These are phyloP conservation scores for Oscarella lobularis DNA, from an alignment of 37 sponge, comb jelly and placozoan species.

Conservation along the genomic window DNA sequence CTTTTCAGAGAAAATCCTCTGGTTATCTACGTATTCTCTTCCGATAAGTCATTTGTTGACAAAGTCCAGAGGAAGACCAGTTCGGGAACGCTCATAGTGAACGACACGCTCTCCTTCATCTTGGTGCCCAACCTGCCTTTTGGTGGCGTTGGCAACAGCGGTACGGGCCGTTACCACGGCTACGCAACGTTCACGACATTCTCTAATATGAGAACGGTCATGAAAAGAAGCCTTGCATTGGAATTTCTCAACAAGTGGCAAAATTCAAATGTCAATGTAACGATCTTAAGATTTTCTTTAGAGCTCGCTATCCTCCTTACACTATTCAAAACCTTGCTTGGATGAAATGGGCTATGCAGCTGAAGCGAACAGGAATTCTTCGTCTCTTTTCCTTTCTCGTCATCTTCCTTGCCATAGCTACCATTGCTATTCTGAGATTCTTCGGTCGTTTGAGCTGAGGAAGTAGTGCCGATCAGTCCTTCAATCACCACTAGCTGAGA, in stretches of 20 bases:
- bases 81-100: slow-evolving; percentile 49
- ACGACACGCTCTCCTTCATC: slow-evolving; percentile 45
- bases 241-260: too few relatives aligned
- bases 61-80: slow-evolving; percentile 31
- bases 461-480: too few relatives aligned
- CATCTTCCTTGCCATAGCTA: too few relatives aligned
- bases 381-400: too few relatives aligned
- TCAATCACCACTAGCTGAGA: too few relatives aligned
- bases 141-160: slow-evolving; percentile 99
- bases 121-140: slow-evolving; percentile 65
- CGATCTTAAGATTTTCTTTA: neutral
- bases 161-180: slow-evolving; percentile 82
- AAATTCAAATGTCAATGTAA: too few relatives aligned
- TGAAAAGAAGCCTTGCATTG: too few relatives aligned
- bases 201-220: slow-evolving; percentile 64
- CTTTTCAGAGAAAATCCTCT: slow-evolving; percentile 88
- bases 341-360: neutral
- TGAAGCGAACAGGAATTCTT: too few relatives aligned
- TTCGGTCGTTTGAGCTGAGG: too few relatives aligned
- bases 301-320: neutral
- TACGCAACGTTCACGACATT: slow-evolving; percentile 82
- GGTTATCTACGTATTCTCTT: slow-evolving; percentile 74
- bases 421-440: too few relatives aligned
- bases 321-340: neutral
- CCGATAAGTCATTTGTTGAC: slow-evolving; percentile 38